Conservation (phyloP, 2,113 vertebrate genomes). For the Perognathus longimembris region DNA sequence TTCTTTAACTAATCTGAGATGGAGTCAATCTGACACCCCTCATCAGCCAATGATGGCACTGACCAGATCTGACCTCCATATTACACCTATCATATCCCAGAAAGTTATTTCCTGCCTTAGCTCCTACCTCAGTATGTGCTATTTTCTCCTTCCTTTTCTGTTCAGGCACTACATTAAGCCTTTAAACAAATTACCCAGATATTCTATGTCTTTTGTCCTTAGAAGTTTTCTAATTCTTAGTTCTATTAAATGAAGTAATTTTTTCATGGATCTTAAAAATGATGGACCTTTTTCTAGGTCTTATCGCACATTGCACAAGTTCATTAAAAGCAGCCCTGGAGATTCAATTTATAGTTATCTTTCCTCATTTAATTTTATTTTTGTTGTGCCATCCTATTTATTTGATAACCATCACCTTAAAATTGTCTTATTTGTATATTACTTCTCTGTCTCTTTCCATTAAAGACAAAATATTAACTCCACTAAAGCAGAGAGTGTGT, state of each 20-base stretch:
- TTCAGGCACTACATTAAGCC: fast-evolving
- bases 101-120: not conserved
- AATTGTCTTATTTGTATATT: not conserved
- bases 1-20: too few relatives aligned
- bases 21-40: too few relatives aligned
- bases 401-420: not conserved
- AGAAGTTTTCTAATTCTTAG: not conserved
- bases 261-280: not conserved
- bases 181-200: too few relatives aligned
- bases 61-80: too few relatives aligned
- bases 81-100: not conserved
- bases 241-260: not conserved
- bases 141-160: not conserved
- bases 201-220: not conserved
- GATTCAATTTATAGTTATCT: not conserved
- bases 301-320: not conserved
- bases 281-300: not conserved
- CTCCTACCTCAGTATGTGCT: not conserved
- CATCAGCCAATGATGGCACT: too few relatives aligned
- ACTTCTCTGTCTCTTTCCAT: not conserved
- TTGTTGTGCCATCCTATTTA: not conserved
- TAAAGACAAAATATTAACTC: not conserved
- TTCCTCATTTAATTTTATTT: not conserved
- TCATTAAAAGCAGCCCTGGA: not conserved
- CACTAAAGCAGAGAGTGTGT: not conserved